Base-by-base conservation (phyloP, 2,888 invertebrate species). In the Torymus aiolomorphi region DNA sequence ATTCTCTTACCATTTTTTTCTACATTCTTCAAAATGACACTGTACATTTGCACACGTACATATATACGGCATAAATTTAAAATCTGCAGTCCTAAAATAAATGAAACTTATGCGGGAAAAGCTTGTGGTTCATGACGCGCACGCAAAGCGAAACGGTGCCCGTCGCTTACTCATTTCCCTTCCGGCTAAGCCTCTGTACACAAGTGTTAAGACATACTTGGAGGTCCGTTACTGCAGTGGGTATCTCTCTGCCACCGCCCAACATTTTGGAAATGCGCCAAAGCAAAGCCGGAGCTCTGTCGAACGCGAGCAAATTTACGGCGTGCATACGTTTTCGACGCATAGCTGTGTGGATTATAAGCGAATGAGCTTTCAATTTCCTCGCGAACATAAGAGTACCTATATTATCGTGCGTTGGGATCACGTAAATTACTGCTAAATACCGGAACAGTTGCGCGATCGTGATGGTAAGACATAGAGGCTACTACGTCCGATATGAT, bases 261-360 rank as follows among this genome's bases (percentile, higher is more conserved):
- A n/a, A 20, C 72, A 18, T 8, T 10, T 31, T 20, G 61, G 16
- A 2, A 52, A 20, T 65, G 63, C 63, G 73, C 73, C 42, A 5
- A 10, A 2, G 12, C 56, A 63, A 56, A 73, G 13, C 16, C 13
- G 5, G 57, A 31, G 16, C 49, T 57, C 16, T 57, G 52, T 57
- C 57, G 61, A 18, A 24, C 14, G 14, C n/a, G 61, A 20, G 71
- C 24, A 62, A 62, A 73, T 73, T 73, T 65, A 73, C 56, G 56
- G 65, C 42, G 11, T 2, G 16, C 56, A 12, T 56, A 63, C 54
- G 42, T 54, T 72, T 72, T 72, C 71, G 57, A 24, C 13, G 10
- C 12, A 18, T 3, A 10, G n/a, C 61, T 13, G 31, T 5, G 31
- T 31, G 31, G 4, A 31, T 31, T 31, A 31, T 31, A 31, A 31